phyloP scores from a whole-genome alignment of 2,797 vertebrate genomes.

The Tangara arthus region DNA sequence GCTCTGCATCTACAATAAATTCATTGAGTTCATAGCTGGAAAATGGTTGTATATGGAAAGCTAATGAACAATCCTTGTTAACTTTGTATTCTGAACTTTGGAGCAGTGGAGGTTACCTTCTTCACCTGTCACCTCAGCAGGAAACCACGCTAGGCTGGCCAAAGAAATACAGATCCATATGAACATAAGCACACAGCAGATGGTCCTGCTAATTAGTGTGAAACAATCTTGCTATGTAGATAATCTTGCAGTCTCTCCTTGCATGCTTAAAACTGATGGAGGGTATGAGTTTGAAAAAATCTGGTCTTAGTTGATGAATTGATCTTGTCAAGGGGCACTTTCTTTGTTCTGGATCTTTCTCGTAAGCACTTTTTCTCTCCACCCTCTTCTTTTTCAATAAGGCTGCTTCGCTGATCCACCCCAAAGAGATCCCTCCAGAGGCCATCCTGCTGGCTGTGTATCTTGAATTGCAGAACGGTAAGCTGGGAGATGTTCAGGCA shows the following conservation, averaged over 20 bases:
- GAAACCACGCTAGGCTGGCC: not conserved
- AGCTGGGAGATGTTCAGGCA: not conserved
- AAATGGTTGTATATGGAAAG: not conserved
- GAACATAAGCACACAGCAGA: not conserved
- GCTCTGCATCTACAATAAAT: not conserved
- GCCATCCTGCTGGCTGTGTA: conserved; percentile 95
- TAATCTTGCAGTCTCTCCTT: not conserved
- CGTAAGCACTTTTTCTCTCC: not conserved
- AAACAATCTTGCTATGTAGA: not conserved
- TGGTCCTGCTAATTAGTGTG: not conserved
- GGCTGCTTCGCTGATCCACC: conserved; percentile 94
- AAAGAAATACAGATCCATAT: not conserved
- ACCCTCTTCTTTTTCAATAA: conserved; percentile 52
- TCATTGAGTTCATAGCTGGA: not conserved
- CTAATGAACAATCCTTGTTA: not conserved
- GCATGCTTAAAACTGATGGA: not conserved
- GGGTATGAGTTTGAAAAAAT: not conserved
- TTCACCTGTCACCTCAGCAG: not conserved
- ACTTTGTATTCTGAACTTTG: not conserved
- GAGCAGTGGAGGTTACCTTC: not conserved
- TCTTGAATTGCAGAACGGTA: conserved; percentile 95
- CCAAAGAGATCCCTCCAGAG: conserved; percentile 96
- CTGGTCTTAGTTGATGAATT: not conserved
- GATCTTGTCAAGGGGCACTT: not conserved
- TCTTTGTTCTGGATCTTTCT: not conserved